Base-by-base conservation (phyloP, 35 echinoderm and acorn worm species). In the Ophioderma brevispina region DNA sequence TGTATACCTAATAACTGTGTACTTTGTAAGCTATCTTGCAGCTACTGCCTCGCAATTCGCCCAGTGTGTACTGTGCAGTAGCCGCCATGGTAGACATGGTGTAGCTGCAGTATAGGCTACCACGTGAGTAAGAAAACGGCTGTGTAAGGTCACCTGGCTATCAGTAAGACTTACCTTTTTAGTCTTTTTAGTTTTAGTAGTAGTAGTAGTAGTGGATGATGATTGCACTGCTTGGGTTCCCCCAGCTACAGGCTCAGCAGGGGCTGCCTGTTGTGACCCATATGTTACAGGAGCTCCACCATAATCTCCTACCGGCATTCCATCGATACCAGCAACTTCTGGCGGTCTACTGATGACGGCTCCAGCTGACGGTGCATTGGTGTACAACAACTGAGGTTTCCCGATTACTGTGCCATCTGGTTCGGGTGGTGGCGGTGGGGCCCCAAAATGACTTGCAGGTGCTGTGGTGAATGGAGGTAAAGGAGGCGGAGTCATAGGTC, bases 401-500 rank as follows among this genome's bases (percentile, higher is more conserved):
- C 90, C 86, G 30, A 96, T 92, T 38, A 96, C 87, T 31, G 90
- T 38, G 19, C 37, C 78, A 38, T 81, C 55, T 35, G 28, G 43
- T 32, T 64, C 41, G 6, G 81, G 50, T 19, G 82, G 55, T 18
- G 75, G 31, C 21, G 85, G 86, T 21, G 39, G 25, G 37, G 36
- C 63, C 1, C 77, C 37, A 39, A 30, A 31, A 35, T 52, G 84
- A 59, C 50, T 23, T 38, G 70, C 30, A 55, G 85, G 75, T 0
- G 39, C 64, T 1, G 50, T 38, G 17, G 37, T 37, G 81, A 46
- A 84, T 32, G 89, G 64, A 23, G 85, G 37, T 1, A 91, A 40
- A 30, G 90, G 90, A 11, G 90, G 90, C 5, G 90, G 90, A 32
- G 90, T 91, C 31, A 91, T 41, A 28, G 90, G 75, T 30, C 90